Evolutionary conservation across 2,888 invertebrate species (phyloP), one percentile per base, ranked within the genome.

Genomic region (Parelbella ahira): DNA sequence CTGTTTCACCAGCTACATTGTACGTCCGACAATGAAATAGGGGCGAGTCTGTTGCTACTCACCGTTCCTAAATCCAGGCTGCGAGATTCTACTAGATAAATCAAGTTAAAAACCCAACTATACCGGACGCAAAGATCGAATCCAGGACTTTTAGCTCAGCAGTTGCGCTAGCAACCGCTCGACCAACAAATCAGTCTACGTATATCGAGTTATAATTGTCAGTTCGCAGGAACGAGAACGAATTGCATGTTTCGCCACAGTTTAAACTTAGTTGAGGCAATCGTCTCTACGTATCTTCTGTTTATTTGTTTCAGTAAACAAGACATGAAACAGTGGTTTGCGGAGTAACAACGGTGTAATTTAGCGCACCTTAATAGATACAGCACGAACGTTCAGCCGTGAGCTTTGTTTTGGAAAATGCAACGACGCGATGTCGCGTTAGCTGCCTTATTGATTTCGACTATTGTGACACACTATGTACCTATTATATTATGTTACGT

Each of bases 241-340:
- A 23, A n/a, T 29, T 38, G 38, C 38, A 38, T 38, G 38, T 30
- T 30, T 8, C 24, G 30, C n/a, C 18, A 30, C 30, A 30, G 30
- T 38, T 38, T 38, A 38, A 30, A 38, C 38, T 38, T 30, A 15
- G 23, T 24, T 30, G 30, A 10, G 8, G 27, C 19, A 20, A 29
- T 29, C 29, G 38, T 38, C 38, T 30, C 30, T 38, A 24, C 23
- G 9, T 29, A 8, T 30, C 13, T 38, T 28, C n/a, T 30, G 38
- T 30, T 38, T 30, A 30, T 30, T 38, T 38, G n/a, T 24, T 24
- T 30, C 15, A 38, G 24, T 19, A 24, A 39, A 32, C 39, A 25
- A 39, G 39, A 39, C 30, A 18, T 25, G 18, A 24, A 8, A 2
- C 19, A 4, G 39, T 6, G 32, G n/a, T n/a, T n/a, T 12, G 13